These are phyloP conservation scores for Datnioides undecimradiatus DNA, from an alignment of 2,113 vertebrate genomes.

Conservation along the genomic window DNA sequence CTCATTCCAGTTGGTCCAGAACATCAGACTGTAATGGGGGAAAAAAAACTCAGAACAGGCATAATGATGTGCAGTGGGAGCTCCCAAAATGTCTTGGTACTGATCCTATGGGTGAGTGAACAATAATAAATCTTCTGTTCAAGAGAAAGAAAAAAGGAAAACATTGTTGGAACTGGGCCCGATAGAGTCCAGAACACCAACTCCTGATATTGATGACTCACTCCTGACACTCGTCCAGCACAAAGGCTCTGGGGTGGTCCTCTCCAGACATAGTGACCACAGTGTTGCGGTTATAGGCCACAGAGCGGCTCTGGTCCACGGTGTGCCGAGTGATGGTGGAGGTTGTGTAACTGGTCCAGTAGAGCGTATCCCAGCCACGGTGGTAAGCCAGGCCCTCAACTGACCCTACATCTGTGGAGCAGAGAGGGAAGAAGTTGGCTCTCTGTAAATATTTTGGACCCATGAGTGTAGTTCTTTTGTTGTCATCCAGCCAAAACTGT, in stretches of 20 bases:
- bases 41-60: slow-evolving; percentile 21
- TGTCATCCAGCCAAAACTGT: slow-evolving; percentile 4
- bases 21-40: slow-evolving; percentile 90
- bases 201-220: slow-evolving; percentile 78
- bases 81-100: slow-evolving; percentile 4
- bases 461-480: not conserved
- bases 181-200: slow-evolving; percentile 8
- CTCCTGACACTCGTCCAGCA: slow-evolving; percentile 97
- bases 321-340: slow-evolving; percentile 97
- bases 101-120: slow-evolving; percentile 28
- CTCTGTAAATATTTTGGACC: slow-evolving; percentile 4
- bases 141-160: slow-evolving; percentile 4
- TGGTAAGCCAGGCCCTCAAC: slow-evolving; percentile 98
- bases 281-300: slow-evolving; percentile 93
- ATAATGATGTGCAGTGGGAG: slow-evolving; percentile 11
- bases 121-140: slow-evolving; percentile 46
- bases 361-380: slow-evolving; percentile 94
- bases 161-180: slow-evolving; percentile 14
- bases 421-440: not conserved
- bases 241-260: slow-evolving; percentile 95
- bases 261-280: slow-evolving; percentile 99
- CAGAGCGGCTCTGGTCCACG: slow-evolving; percentile 90
- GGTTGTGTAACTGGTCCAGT: slow-evolving; percentile 98
- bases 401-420: slow-evolving; percentile 91
- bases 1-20: slow-evolving; percentile 99